Conservation (phyloP, 2,113 vertebrate species). For the Murina feae region DNA sequence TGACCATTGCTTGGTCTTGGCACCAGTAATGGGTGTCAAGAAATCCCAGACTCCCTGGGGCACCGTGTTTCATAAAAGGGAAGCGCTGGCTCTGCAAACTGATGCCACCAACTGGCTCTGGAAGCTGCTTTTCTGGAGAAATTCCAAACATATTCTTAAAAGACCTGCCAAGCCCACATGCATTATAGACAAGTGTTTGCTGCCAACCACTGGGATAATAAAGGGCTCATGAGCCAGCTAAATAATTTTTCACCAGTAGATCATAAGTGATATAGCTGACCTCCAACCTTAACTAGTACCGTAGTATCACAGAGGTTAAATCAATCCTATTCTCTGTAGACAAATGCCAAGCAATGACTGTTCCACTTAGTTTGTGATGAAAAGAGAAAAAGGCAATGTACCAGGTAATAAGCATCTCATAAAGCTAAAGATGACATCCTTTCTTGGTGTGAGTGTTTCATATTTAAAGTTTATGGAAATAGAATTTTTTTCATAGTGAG, state of each 20-base stretch:
- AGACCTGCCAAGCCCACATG: slow-evolving; percentile 15
- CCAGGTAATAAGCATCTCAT: not conserved
- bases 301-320: not conserved
- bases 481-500: not conserved
- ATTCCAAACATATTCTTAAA: slow-evolving; percentile 25
- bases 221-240: not conserved
- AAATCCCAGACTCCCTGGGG: slow-evolving; percentile 1
- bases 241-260: not conserved
- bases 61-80: not conserved
- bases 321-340: not conserved
- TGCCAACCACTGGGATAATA: not conserved
- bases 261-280: not conserved
- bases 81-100: slow-evolving; percentile 18
- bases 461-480: not conserved
- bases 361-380: not conserved
- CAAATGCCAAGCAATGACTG: not conserved
- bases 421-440: not conserved
- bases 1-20: slow-evolving; percentile 38
- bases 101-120: not conserved
- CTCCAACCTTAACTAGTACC: not conserved
- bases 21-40: not conserved
- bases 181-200: not conserved
- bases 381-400: not conserved
- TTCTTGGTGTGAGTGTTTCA: not conserved
- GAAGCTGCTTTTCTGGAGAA: slow-evolving; percentile 32